A percentile compares a stretch with the other conserved stretches of the same genome.
Conservation (phyloP, 92 coral and sea anemone genomes). For the Parazoanthus atlanticus region DNA sequence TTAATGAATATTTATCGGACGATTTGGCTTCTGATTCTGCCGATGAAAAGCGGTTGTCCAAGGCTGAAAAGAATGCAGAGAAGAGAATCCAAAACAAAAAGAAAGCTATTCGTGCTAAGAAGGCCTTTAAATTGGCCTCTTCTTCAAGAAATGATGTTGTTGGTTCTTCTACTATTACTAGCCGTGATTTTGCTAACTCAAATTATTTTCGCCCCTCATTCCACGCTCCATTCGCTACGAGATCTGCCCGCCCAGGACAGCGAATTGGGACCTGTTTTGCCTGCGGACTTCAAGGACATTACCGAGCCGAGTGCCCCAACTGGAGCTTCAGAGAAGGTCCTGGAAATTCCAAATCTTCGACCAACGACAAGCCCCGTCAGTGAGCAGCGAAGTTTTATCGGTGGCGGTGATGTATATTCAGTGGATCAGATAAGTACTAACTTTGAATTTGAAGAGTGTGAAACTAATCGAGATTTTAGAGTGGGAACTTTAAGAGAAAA, state of each 20-base stretch:
- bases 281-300: constrained; percentile 46
- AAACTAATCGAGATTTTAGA: constrained; percentile 11
- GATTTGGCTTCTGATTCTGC: not conserved
- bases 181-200: no score
- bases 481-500: constrained; percentile 43
- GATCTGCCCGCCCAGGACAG: constrained; percentile 21
- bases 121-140: not conserved
- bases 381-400: not conserved
- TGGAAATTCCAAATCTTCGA: constrained; percentile 5
- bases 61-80: not conserved
- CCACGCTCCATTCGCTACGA: constrained; percentile 13
- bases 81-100: not conserved
- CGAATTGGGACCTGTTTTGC: constrained; percentile 41
- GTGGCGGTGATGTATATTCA: not conserved
- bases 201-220: no score
- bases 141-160: not conserved
- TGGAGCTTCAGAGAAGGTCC: constrained; percentile 9
- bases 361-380: constrained; percentile 5
- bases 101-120: constrained; percentile 5
- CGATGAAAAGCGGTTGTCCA: not conserved
- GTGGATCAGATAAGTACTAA: constrained; percentile 18
- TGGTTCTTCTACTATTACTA: constrained; percentile 1
- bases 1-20: not conserved
- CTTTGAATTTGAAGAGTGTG: constrained; percentile 31
- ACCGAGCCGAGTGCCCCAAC: constrained; percentile 43